Evolutionary conservation across 2,888 invertebrate species (phyloP), one percentile per base, ranked within the genome.

Genomic region (Brenthis hecate): DNA sequence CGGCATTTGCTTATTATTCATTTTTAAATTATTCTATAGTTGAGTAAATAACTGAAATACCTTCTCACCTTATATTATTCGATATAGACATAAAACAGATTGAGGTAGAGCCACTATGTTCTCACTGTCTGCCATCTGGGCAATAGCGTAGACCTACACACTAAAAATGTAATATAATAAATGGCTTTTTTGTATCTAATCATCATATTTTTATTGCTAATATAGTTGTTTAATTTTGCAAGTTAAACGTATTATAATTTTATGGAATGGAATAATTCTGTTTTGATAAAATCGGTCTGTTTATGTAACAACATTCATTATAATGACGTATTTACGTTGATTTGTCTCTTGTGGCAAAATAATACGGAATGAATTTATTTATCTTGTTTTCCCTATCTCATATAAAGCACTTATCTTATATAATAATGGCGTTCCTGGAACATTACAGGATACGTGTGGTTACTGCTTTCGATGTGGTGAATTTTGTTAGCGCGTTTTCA

Each of bases 331-430:
- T 58, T 62, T 60, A 66, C 19, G 54, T 50, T 43, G 5, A 58
- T 57, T 50, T 19, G 19, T 48, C 14, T 55, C 43, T 53, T 64
- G 48, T 32, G 70, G 69, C 68, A 70, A 77, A 82, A 82, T 80
- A 81, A 76, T 76, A 74, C 68, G 65, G 73, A 76, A 76, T 75
- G 74, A 77, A 76, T 81, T 82, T 83, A 83, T 84, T 82, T 82
- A 81, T 83, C 50, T 55, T 56, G 51, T 75, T 78, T 79, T 74
- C 78, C 74, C 77, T 79, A 77, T 63, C 71, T 53, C 16, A 16
- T 56, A 60, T 77, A 60, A 66, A 53, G 56, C 13, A 58, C 56
- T 50, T 50, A 60, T 69, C 53, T 66, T 71, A 48, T 43, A 43
- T 36, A 56, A 65, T 56, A 66, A 66, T 71, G 54, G 55, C 58